Conservation (phyloP, 2,113 vertebrate species). For the Labrus mixtus region DNA sequence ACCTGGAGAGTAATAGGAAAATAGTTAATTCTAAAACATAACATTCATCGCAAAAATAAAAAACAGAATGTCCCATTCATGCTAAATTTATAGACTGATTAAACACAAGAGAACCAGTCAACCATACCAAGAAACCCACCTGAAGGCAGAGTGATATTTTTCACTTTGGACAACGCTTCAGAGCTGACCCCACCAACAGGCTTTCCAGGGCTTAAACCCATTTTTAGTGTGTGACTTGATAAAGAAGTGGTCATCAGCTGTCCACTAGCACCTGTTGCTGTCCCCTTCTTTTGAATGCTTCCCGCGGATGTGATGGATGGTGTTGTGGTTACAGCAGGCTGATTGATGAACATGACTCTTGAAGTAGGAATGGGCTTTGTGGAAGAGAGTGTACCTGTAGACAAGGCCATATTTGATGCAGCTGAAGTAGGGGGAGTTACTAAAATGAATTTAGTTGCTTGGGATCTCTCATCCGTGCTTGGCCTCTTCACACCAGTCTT, state of each 20-base stretch:
- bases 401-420: constrained; percentile 64
- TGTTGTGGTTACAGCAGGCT: constrained; percentile 57
- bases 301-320: constrained; percentile 55
- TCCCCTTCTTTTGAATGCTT: constrained; percentile 61
- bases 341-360: constrained; percentile 89
- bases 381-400: constrained; percentile 77
- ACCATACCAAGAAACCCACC: constrained; percentile 63
- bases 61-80: not conserved
- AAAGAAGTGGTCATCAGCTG: constrained; percentile 69
- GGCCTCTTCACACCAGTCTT: constrained; percentile 70
- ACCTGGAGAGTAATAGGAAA: constrained; percentile 49
- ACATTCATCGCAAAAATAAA: not conserved
- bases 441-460: constrained; percentile 88
- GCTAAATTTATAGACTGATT: not conserved
- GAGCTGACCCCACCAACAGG: constrained; percentile 82
- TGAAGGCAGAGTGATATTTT: constrained; percentile 76
- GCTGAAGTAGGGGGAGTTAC: constrained; percentile 85
- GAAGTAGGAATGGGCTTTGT: constrained; percentile 78
- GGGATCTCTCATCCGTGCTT: constrained; percentile 76
- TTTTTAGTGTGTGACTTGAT: constrained; percentile 88
- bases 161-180: constrained; percentile 74
- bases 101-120: not conserved
- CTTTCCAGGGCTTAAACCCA: constrained; percentile 86
- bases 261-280: constrained; percentile 31
- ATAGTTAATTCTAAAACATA: not conserved